Evolutionary conservation across 2,113 vertebrate species (phyloP).

Genomic region (mouse (Mus musculus)): GRCm39 chr2:101342001-101342500

Average conservation of each 20-base stretch:
- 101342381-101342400: not conserved
- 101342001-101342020: not conserved
- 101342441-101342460: slow-evolving; percentile 1
- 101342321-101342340: not conserved
- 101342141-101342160: not conserved
- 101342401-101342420: not conserved
- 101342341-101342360: not conserved
- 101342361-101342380: not conserved
- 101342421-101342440: not conserved
- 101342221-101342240: not conserved
- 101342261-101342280: not conserved
- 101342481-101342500: slow-evolving; percentile 58
- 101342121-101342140: not conserved
- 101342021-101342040: not conserved
- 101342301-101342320: not conserved
- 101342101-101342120: not conserved
- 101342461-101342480: slow-evolving; percentile 55
- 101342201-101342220: not conserved
- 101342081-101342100: not conserved
- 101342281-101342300: not conserved
- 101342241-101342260: not conserved
- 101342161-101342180: not conserved
- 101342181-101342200: not conserved
- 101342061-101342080: not conserved
- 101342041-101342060: not conserved